Base-by-base conservation (phyloP, 2,888 invertebrate species). In the Reticulitermes lucifugus region DNA sequence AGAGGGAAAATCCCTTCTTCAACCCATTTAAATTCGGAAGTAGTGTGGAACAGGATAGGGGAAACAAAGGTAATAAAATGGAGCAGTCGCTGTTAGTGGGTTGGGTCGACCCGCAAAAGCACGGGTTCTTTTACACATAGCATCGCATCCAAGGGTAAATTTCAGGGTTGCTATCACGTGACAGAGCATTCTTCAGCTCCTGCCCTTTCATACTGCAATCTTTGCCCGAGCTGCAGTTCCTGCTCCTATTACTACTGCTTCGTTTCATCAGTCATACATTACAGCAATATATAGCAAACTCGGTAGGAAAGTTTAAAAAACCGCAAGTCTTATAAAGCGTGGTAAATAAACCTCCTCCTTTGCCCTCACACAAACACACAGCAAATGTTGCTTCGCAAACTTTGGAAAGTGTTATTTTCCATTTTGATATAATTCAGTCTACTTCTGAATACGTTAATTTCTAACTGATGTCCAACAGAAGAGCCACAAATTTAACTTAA, bases 131-230 rank as follows among this genome's bases (percentile, higher is more conserved):
- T 43, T 75, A 22, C 75, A 9, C 75, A 6, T 35, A 18, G 14
- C 35, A 46, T 12, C 75, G 5, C 0, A 22, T 43, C 75, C 22
- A 22, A 43, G 46, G 9, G 77, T 12, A 18, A 22, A 81, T 65
- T 59, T 65, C 81, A 81, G 65, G 81, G 81, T 60, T 14, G 43
- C 65, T 81, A 81, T 81, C 81, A n/a, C 35, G 65, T 65, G 81
- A 65, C 43, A 25, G 60, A 22, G 25, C 81, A 81, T 81, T 70
- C 70, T 46, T 81, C 80, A 80, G 51, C 35, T 60, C 60, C 81
- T 70, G 70, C 29, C 21, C 46, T 70, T 81, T 59, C 65, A 43
- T n/a, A 60, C 46, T 46, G 46, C 70, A 22, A 46, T 81, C 41
- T 70, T 70, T 70, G 41, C 65, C 81, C 1, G 51, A 77, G 29